Conservation (phyloP, 2,797 vertebrate species). For the Anas bernieri region DNA sequence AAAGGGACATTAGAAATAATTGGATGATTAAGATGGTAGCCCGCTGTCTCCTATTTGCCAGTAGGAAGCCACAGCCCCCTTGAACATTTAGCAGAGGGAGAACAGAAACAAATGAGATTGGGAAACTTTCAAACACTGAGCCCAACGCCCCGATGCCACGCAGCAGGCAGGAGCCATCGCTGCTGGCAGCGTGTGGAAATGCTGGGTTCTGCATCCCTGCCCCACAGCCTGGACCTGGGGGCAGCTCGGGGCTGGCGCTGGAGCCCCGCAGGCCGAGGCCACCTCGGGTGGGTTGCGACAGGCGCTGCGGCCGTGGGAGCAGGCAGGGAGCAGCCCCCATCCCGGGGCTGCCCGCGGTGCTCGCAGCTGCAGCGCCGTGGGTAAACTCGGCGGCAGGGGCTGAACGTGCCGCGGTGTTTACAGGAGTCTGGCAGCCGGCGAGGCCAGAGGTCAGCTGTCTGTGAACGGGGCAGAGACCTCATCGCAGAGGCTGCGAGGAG, state of each 20-base stretch:
- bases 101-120: not conserved
- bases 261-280: too few relatives aligned
- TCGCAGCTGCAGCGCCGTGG: accelerated
- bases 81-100: not conserved
- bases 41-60: too few relatives aligned
- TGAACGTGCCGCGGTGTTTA: not conserved
- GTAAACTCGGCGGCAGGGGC: not conserved
- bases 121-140: accelerated
- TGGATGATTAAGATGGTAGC: too few relatives aligned
- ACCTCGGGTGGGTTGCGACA: not conserved
- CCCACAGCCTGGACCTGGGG: too few relatives aligned
- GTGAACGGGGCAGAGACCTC: not conserved
- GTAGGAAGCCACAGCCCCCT: not conserved
- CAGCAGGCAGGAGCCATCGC: accelerated
- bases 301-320: not conserved
- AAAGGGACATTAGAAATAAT: not conserved
- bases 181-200: too few relatives aligned
- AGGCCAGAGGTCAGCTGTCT: not conserved
- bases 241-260: too few relatives aligned
- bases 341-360: not conserved
- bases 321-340: not conserved
- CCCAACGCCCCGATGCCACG: accelerated
- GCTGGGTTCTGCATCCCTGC: too few relatives aligned
- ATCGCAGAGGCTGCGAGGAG: accelerated
- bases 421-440: not conserved